Base-by-base conservation (phyloP, 2,888 invertebrate species). In the Orthosia incerta region DNA sequence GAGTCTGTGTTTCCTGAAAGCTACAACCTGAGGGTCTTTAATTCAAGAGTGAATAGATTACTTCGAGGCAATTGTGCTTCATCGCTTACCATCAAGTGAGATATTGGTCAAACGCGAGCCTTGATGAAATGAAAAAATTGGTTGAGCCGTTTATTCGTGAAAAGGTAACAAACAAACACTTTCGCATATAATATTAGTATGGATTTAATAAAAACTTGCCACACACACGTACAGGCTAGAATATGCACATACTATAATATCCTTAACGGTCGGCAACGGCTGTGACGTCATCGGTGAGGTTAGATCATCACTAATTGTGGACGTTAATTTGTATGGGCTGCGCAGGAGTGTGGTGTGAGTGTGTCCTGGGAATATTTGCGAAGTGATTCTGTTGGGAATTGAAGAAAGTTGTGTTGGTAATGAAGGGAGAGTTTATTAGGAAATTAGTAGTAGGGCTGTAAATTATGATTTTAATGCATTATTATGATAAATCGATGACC, bases 251-350 rank as follows among this genome's bases (percentile, higher is more conserved):
- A 80, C 39, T 39, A 39, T 61, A 69, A 71, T 82, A 82, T 76
- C 82, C 82, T 84, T 81, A 84, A 72, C 68, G 63, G 82, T 50
- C 39, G 57, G 45, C 56, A 51, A 65, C 48, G 59, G 74, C 55
- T 9, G 46, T 86, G 86, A 84, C 88, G 86, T 86, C 80, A 86
- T 9, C 59, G 63, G 61, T 90, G 88, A 88, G 65, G 63, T 90
- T 89, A 90, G 88, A 87, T 90, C 90, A 90, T 83, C 86, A 80
- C 86, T 87, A 89, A 87, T 88, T 86, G 83, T 84, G 86, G 73
- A 74, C 61, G 62, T 75, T 82, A 76, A 81, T 84, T 79, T 80
- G 80, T 79, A 82, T 85, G 80, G 74, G 69, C 75, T 72, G 78
- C 70, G 80, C 76, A n/a, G 26, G 72, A 82, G 71, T 79, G 69